These are phyloP conservation scores for Coenonympha arcania DNA, from an alignment of 2,888 invertebrate species.

Conservation along the genomic window DNA sequence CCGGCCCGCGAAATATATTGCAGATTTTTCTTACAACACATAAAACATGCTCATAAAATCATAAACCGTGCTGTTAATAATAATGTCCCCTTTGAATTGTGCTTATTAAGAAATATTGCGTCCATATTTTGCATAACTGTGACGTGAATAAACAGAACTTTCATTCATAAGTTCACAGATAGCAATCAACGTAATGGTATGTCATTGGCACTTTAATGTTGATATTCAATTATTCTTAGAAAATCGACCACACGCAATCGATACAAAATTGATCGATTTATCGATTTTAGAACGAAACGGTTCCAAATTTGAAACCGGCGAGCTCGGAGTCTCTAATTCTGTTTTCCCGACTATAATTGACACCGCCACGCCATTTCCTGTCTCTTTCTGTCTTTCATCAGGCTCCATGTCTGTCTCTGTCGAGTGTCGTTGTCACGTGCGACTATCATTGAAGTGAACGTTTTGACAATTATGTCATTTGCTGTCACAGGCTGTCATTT, in stretches of 20 bases:
- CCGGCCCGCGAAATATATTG: constrained; percentile 60
- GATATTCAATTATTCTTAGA: constrained; percentile 70
- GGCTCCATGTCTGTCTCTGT: constrained; percentile 40
- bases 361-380: constrained; percentile 59
- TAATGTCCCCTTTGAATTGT: constrained; percentile 49
- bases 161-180: constrained; percentile 50
- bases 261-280: constrained; percentile 67
- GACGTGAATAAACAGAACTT: constrained; percentile 51
- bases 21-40: constrained; percentile 58
- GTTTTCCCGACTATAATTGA: constrained; percentile 74
- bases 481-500: constrained; percentile 71
- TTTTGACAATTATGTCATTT: constrained; percentile 75
- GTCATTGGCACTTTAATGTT: constrained; percentile 59
- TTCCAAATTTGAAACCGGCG: constrained; percentile 71
- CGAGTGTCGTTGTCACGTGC: constrained; percentile 64
- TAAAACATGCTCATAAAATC: constrained; percentile 63
- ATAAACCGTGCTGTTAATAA: constrained; percentile 47
- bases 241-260: constrained; percentile 71
- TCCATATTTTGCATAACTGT: constrained; percentile 43
- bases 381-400: constrained; percentile 36
- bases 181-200: constrained; percentile 62
- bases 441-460: constrained; percentile 67
- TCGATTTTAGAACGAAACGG: constrained; percentile 71
- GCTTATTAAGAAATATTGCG: constrained; percentile 57
- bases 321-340: constrained; percentile 67